Evolutionary conservation across 2,888 invertebrate genomes (phyloP).

Genomic region (Pseudococcus viburni): DNA sequence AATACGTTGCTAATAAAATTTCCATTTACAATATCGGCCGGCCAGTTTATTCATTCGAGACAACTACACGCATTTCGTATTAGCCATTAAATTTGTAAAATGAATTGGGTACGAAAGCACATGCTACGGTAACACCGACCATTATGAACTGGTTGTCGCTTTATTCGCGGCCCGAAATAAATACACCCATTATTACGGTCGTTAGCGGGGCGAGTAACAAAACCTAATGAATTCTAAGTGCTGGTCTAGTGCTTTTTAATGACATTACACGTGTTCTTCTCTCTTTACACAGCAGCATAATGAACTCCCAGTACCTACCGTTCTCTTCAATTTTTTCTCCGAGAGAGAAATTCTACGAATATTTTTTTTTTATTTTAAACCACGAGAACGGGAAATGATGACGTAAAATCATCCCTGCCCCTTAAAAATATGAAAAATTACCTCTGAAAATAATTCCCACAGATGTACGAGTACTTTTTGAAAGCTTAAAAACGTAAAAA

Average conservation of each 20-base stretch:
- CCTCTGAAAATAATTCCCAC: conserved; percentile 9
- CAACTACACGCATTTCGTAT: conserved; percentile 4
- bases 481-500: conserved; percentile 18
- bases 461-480: neutral
- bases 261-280: conserved; percentile 33
- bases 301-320: neutral
- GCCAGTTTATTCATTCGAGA: neutral
- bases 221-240: conserved; percentile 36
- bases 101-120: neutral
- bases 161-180: neutral
- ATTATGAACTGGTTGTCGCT: conserved; percentile 29
- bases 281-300: neutral
- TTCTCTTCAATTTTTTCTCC: neutral
- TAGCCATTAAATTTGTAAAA: conserved; percentile 29
- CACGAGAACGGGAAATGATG: too few species aligned
- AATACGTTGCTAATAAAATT: too few species aligned
- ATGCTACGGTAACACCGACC: neutral
- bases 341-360: too few species aligned
- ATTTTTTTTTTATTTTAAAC: too few species aligned
- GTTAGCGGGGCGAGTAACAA: neutral
- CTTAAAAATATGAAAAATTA: neutral
- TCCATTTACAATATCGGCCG: too few species aligned
- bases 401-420: too few species aligned
- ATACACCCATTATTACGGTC: conserved; percentile 44
- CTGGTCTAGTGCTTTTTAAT: conserved; percentile 43